Conservation (phyloP, 2,888 invertebrate genomes). For the Criorhina ranunculi region DNA sequence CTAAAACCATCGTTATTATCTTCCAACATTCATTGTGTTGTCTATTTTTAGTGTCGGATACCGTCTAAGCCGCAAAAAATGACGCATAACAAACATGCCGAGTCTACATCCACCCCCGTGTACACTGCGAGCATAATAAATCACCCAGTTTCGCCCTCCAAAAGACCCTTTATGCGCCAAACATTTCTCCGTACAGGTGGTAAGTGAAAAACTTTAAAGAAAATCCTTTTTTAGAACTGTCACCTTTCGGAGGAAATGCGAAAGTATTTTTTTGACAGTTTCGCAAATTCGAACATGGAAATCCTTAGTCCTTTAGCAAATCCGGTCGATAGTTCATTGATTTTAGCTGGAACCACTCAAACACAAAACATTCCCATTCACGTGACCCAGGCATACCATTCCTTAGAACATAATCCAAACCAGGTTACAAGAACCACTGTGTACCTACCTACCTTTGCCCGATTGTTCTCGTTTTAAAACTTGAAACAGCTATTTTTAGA, state of each 20-base stretch:
- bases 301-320: constrained; percentile 8
- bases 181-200: background rate
- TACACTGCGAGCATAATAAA: background rate
- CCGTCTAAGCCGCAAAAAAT: constrained; percentile 55
- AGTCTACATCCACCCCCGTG: background rate
- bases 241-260: background rate
- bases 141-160: background rate
- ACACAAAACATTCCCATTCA: constrained; percentile 1
- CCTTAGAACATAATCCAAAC: background rate
- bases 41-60: constrained; percentile 31
- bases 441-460: background rate
- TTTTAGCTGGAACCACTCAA: too few relatives aligned
- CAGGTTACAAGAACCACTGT: background rate
- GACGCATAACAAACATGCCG: constrained; percentile 37
- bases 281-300: background rate
- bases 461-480: background rate
- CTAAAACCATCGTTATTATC: constrained; percentile 30
- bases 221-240: background rate
- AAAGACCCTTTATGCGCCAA: constrained; percentile 1
- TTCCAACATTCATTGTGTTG: constrained; percentile 27
- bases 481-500: constrained; percentile 25
- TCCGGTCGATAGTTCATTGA: constrained; percentile 22
- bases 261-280: background rate
- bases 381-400: background rate
- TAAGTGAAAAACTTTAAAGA: background rate